phyloP scores from a whole-genome alignment of 2,797 vertebrate genomes.

The Macrochelys suwanniensis region DNA sequence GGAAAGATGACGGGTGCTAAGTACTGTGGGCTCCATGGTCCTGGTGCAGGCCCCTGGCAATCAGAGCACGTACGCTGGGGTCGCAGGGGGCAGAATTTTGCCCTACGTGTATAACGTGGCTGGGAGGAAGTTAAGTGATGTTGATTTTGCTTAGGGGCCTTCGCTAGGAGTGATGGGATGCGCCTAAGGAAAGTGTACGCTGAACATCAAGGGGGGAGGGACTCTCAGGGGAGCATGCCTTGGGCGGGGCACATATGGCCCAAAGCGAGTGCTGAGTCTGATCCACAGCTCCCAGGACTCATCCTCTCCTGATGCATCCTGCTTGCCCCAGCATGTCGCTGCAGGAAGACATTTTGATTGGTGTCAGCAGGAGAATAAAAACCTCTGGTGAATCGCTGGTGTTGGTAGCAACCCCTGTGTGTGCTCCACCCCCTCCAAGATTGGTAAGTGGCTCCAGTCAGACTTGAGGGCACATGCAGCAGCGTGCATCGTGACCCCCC shows the following conservation, averaged over 20 bases:
- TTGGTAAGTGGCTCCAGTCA: background rate
- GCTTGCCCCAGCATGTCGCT: background rate
- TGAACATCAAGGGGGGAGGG: too few relatives aligned
- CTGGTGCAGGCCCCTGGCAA: background rate
- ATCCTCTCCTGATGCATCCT: too few relatives aligned
- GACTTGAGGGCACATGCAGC: fast-evolving
- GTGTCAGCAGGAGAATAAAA: background rate
- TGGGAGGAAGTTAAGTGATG: background rate
- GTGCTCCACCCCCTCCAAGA: background rate
- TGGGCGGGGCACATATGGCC: too few relatives aligned
- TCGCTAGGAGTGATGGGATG: too few relatives aligned
- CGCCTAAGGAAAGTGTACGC: too few relatives aligned
- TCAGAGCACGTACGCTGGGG: background rate
- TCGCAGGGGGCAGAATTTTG: background rate
- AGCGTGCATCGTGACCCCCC: fast-evolving
- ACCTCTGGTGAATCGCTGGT: background rate
- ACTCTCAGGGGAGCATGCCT: background rate
- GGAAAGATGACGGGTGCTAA: background rate
- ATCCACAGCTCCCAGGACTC: background rate
- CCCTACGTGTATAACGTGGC: background rate
- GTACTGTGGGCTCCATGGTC: background rate
- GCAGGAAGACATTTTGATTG: background rate
- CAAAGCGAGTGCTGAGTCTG: background rate
- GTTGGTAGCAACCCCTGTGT: too few relatives aligned
- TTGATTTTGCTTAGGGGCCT: too few relatives aligned